phyloP scores from a whole-genome alignment of 1,140 invertebrate genomes.

The Zaprionus taronus region DNA sequence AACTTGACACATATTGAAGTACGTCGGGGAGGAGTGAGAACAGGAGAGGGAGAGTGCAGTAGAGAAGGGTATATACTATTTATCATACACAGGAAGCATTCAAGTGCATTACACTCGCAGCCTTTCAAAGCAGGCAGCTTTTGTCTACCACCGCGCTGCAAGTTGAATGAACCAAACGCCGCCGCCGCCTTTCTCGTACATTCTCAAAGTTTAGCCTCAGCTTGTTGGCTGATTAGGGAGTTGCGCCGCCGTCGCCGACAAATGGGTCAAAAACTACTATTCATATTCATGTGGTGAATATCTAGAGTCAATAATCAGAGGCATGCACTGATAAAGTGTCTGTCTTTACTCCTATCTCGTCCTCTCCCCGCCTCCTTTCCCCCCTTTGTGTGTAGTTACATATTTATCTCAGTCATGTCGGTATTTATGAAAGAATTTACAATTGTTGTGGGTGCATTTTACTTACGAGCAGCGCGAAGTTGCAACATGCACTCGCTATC shows the following conservation, averaged over 20 bases:
- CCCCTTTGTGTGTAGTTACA: neutral
- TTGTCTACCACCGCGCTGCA: slow-evolving; percentile 5
- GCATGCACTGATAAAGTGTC: slow-evolving; percentile 31
- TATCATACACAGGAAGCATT: slow-evolving; percentile 51
- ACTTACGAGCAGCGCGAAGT: neutral
- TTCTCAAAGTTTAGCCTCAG: slow-evolving; percentile 7
- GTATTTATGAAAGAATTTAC: slow-evolving; percentile 48
- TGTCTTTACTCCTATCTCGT: slow-evolving; percentile 4
- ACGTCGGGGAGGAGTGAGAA: neutral
- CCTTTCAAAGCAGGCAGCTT: slow-evolving; percentile 40
- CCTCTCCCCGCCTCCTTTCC: neutral
- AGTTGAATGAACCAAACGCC: slow-evolving; percentile 40
- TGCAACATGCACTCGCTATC: slow-evolving; percentile 32
- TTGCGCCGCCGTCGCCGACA: slow-evolving; percentile 19
- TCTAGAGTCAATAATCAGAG: slow-evolving; percentile 50
- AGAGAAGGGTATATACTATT: slow-evolving; percentile 10
- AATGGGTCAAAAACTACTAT: slow-evolving; percentile 5
- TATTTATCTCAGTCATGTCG: slow-evolving; percentile 39
- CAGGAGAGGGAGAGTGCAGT: neutral
- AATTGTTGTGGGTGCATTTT: slow-evolving; percentile 22
- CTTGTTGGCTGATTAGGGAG: slow-evolving; percentile 42
- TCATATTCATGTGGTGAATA: slow-evolving; percentile 43
- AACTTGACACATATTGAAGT: slow-evolving; percentile 49
- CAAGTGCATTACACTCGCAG: slow-evolving; percentile 50
- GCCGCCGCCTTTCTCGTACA: slow-evolving; percentile 15